Conservation (phyloP, 2,797 vertebrate species). For the Protosalanx chinensis region DNA sequence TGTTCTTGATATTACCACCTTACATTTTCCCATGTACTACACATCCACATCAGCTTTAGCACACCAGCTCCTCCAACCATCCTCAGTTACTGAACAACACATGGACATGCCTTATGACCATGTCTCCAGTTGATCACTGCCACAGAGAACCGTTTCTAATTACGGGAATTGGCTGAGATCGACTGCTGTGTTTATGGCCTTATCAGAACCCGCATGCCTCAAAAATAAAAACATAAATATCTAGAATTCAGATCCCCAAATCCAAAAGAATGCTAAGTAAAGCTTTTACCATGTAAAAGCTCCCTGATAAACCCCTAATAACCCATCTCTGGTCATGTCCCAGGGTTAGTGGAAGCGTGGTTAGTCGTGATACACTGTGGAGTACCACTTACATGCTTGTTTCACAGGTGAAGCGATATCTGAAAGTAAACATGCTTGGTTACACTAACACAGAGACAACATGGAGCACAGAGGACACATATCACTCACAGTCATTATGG, state of each 20-base stretch:
- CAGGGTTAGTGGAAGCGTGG: constrained; percentile 45
- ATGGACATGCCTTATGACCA: too few species aligned
- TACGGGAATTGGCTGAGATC: too few species aligned
- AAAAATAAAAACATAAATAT: background rate
- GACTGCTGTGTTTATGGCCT: too few species aligned
- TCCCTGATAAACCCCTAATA: background rate
- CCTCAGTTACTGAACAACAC: too few species aligned
- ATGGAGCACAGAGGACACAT: background rate
- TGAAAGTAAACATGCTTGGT: constrained; percentile 84
- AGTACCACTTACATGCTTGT: constrained; percentile 85
- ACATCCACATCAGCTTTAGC: constrained; percentile 6
- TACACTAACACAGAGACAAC: constrained; percentile 45
- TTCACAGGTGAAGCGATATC: constrained; percentile 81
- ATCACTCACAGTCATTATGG: background rate
- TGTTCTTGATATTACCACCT: background rate
- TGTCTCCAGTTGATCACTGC: too few species aligned
- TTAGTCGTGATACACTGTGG: constrained; percentile 59
- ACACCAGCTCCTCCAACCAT: too few species aligned
- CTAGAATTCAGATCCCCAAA: too few species aligned
- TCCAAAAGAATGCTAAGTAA: background rate
- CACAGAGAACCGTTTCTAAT: too few species aligned
- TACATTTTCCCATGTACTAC: constrained; percentile 21
- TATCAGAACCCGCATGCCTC: too few species aligned
- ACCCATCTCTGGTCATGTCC: background rate
- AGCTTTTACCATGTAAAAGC: background rate